Conservation (phyloP, 2,797 vertebrate species). For the Acanthurus leucopareius region DNA sequence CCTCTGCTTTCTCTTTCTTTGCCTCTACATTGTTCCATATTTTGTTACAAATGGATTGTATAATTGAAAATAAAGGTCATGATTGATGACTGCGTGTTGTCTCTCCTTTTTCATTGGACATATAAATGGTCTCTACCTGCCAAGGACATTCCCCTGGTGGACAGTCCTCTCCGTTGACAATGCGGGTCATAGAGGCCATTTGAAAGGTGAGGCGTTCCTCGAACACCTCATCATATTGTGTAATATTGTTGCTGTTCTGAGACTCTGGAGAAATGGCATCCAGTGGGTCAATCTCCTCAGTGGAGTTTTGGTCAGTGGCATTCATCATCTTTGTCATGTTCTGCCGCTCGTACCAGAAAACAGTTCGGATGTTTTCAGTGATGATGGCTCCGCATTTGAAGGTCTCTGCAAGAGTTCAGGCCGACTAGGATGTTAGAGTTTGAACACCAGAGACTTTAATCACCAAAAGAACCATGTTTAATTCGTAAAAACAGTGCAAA, state of each 20-base stretch:
- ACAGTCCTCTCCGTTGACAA: conserved; percentile 88
- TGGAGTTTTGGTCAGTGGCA: not conserved
- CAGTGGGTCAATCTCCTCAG: not conserved
- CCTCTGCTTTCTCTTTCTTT: too few relatives aligned
- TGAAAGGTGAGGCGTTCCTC: accelerated
- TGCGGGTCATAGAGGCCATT: conserved; percentile 38
- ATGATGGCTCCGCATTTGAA: conserved; percentile 84
- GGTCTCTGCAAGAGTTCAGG: conserved; percentile 78
- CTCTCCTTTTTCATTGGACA: not conserved
- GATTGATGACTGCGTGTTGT: not conserved
- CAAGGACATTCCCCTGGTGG: conserved; percentile 71
- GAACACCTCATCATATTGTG: accelerated
- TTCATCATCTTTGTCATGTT: conserved; percentile 9
- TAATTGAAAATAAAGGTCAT: not conserved
- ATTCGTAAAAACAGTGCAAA: not conserved
- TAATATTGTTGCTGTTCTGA: not conserved
- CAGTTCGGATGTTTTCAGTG: conserved; percentile 36
- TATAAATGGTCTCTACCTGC: conserved; percentile 57
- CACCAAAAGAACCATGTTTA: too few relatives aligned
- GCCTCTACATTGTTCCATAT: too few relatives aligned
- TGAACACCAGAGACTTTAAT: not conserved
- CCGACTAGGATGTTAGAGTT: not conserved
- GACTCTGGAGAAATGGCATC: too few relatives aligned
- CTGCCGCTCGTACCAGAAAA: conserved; percentile 33
- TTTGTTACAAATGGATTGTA: too few relatives aligned